Evolutionary conservation across 53 echinoderm and acorn worm genomes (phyloP), one percentile per base, ranked within the genome.

Genomic region (Arbacia lixula): DNA sequence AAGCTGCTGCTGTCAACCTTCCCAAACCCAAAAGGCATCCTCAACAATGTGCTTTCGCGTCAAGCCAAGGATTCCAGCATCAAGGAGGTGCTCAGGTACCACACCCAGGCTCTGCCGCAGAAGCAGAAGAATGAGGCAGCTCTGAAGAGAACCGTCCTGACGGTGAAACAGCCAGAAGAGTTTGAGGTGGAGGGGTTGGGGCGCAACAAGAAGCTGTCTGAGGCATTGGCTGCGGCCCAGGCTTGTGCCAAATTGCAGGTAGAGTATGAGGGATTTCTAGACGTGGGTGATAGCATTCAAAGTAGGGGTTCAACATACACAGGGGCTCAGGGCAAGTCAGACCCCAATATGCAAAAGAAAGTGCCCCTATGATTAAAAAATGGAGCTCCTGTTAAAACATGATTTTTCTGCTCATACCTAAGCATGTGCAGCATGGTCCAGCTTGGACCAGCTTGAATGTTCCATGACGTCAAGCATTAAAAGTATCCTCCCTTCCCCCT

Each of bases 241-340:
- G 95, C 92, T 2, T 95, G 95, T 76, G 60, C 86, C 4, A 93
- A 86, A 49, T 63, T 95, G 6, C 85, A 90, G 90, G 95, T 95
- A 77, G 58, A n/a, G n/a, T n/a, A n/a, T n/a, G n/a, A n/a, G n/a
- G n/a, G n/a, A n/a, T n/a, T n/a, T n/a, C n/a, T n/a, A n/a, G n/a
- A n/a, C n/a, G n/a, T n/a, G n/a, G n/a, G n/a, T n/a, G n/a, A n/a
- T n/a, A n/a, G n/a, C n/a, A n/a, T n/a, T n/a, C n/a, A n/a, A n/a
- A n/a, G n/a, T n/a, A n/a, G n/a, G n/a, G n/a, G n/a, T n/a, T n/a
- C n/a, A n/a, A n/a, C n/a, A n/a, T n/a, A n/a, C n/a, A n/a, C n/a
- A n/a, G n/a, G n/a, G n/a, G n/a, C n/a, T n/a, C n/a, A n/a, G n/a
- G n/a, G n/a, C n/a, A n/a, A n/a, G n/a, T n/a, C n/a, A n/a, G n/a